Evolutionary conservation across 2,888 invertebrate species (phyloP).

Genomic region (Thymelicus acteon): DNA sequence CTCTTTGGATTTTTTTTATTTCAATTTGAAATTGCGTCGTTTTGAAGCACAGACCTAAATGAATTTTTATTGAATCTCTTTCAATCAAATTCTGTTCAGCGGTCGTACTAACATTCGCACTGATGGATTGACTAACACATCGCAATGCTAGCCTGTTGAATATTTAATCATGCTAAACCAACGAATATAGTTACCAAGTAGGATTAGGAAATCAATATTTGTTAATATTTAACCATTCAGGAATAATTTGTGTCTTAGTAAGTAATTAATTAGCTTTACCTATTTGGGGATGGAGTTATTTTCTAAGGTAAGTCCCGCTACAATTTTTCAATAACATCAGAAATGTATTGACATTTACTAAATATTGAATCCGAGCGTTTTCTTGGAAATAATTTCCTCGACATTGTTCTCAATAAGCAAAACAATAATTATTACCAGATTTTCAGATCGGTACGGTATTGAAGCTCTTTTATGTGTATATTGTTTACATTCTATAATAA

Average conservation of each 20-base stretch:
- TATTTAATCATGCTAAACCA: conserved; percentile 29
- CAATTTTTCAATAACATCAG: no score
- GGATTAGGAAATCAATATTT: conserved; percentile 14
- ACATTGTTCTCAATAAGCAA: no score
- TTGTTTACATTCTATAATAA: no score
- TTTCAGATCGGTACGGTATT: no score
- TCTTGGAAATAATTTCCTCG: no score
- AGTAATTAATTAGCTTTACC: conserved; percentile 8
- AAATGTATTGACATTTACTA: no score
- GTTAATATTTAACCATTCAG: conserved; percentile 11
- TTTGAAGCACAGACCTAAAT: conserved; percentile 7
- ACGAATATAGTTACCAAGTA: conserved; percentile 9
- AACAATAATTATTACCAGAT: no score
- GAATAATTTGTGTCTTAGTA: neutral
- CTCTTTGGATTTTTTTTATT: neutral
- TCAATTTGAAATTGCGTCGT: neutral
- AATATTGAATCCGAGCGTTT: no score
- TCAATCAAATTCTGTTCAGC: conserved; percentile 25
- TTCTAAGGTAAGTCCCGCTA: no score
- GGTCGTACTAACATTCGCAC: conserved; percentile 20
- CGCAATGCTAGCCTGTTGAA: conserved; percentile 27
- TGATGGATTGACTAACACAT: conserved; percentile 26
- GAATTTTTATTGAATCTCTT: conserved; percentile 30
- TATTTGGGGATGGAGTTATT: neutral
- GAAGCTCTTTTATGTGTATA: no score